Evolutionary conservation across 2,113 vertebrate species (phyloP).

Genomic region (Condylura cristata): DNA sequence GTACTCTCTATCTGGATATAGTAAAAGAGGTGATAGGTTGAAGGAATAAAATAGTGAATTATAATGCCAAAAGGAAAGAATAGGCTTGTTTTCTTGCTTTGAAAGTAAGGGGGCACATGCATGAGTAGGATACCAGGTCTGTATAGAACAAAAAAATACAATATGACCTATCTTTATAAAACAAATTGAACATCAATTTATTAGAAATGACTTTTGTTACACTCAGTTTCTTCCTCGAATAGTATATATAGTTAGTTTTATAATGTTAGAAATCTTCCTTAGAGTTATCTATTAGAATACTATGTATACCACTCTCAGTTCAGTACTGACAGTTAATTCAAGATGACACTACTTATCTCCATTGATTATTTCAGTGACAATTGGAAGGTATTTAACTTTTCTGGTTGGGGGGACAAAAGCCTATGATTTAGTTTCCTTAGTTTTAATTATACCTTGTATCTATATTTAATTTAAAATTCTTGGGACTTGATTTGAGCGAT

Average conservation of each 20-base stretch:
- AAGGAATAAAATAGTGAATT: neutral
- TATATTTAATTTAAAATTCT: slow-evolving; percentile 61
- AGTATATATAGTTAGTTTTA: neutral
- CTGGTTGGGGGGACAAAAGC: too few relatives aligned
- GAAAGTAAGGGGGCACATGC: slow-evolving; percentile 33
- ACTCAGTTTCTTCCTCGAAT: neutral
- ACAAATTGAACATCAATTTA: neutral
- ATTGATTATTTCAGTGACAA: slow-evolving; percentile 13
- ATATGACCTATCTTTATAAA: neutral
- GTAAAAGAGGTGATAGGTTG: slow-evolving; percentile 65
- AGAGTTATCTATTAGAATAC: neutral
- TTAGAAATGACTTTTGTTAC: neutral
- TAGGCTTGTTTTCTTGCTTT: neutral
- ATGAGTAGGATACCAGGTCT: slow-evolving; percentile 18
- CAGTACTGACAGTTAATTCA: neutral
- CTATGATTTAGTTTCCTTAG: slow-evolving; percentile 64
- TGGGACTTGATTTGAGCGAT: slow-evolving; percentile 24
- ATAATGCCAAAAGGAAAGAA: slow-evolving; percentile 63
- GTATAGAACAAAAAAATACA: slow-evolving; percentile 6
- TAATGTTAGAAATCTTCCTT: neutral
- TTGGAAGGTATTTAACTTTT: slow-evolving; percentile 66
- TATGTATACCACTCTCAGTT: neutral
- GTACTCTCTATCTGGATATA: slow-evolving; percentile 33
- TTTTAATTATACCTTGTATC: slow-evolving; percentile 54
- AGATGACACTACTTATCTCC: neutral